Evolutionary conservation across 2,797 vertebrate genomes (phyloP).

Genomic region (Liasis olivaceus): DNA sequence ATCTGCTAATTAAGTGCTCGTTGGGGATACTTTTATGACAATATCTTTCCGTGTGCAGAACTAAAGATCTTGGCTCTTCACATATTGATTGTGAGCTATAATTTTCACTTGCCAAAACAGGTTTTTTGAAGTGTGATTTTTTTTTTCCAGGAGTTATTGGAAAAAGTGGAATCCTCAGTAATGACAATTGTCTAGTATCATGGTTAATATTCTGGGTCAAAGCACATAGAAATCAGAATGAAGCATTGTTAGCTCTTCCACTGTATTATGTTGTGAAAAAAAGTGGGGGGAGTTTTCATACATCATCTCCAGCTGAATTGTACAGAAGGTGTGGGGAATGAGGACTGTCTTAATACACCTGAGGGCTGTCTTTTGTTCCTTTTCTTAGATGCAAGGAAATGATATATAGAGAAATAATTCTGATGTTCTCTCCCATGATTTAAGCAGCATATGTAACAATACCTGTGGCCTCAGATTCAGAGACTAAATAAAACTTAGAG

Average conservation of each 20-base stretch:
- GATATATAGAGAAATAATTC: background rate
- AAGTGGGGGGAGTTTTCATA: background rate
- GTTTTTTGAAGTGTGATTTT: conserved; percentile 12
- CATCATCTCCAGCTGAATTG: background rate
- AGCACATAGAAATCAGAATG: background rate
- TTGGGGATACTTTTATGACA: conserved; percentile 43
- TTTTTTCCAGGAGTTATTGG: conserved; percentile 5
- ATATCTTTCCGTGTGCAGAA: conserved; percentile 30
- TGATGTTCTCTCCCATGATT: background rate
- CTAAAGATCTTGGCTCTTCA: conserved; percentile 36
- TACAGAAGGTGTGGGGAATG: background rate
- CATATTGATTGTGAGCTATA: conserved; percentile 34
- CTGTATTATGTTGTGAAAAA: background rate
- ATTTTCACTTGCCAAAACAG: background rate
- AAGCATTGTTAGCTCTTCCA: background rate
- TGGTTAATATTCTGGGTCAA: background rate
- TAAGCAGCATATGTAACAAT: background rate
- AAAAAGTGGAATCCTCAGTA: background rate
- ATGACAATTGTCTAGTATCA: background rate
- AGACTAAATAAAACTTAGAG: background rate
- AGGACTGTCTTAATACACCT: background rate
- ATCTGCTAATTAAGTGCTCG: conserved; percentile 43
- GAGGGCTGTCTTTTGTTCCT: background rate
- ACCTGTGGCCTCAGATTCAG: background rate
- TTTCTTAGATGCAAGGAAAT: background rate